Conservation (phyloP, 1,140 invertebrate species). For the Ceratosolen fusciceps region DNA sequence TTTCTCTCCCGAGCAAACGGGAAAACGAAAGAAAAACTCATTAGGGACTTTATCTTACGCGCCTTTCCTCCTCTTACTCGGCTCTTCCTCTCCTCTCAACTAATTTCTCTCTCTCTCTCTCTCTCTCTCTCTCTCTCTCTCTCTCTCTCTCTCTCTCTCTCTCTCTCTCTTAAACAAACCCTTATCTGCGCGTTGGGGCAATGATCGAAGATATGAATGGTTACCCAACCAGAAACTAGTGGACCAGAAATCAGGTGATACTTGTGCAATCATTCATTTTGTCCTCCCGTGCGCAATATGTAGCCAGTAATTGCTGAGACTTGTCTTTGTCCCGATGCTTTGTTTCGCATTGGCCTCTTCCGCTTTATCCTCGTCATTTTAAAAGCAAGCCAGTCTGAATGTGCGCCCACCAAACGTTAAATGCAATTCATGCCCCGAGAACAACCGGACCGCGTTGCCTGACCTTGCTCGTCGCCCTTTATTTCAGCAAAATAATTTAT, state of each 20-base stretch:
- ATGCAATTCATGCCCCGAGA: background rate
- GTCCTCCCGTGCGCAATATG: background rate
- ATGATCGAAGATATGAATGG: too few relatives aligned
- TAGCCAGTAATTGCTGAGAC: background rate
- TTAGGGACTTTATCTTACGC: too few relatives aligned
- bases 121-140: too few relatives aligned
- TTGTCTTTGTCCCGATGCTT: background rate
- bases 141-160: too few relatives aligned
- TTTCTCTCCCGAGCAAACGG: too few relatives aligned
- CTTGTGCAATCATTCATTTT: background rate
- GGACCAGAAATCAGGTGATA: slow-evolving; percentile 1
- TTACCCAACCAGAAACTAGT: background rate
- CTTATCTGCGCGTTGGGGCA: too few relatives aligned
- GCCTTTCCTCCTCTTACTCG: too few relatives aligned
- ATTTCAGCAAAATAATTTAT: background rate
- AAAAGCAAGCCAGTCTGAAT: background rate
- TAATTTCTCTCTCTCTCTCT: too few relatives aligned
- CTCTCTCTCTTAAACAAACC: too few relatives aligned
- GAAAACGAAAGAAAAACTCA: too few relatives aligned
- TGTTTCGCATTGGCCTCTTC: background rate
- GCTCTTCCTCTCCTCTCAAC: too few relatives aligned
- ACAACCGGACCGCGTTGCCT: background rate
- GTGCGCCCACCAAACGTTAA: background rate
- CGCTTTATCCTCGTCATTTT: background rate
- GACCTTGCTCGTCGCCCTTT: too few relatives aligned